A percentile compares a stretch with the other conserved stretches of the same genome.
These are phyloP conservation scores for Chymomyza procnemis DNA, from an alignment of 2,888 invertebrate genomes.

Conservation along the genomic window DNA sequence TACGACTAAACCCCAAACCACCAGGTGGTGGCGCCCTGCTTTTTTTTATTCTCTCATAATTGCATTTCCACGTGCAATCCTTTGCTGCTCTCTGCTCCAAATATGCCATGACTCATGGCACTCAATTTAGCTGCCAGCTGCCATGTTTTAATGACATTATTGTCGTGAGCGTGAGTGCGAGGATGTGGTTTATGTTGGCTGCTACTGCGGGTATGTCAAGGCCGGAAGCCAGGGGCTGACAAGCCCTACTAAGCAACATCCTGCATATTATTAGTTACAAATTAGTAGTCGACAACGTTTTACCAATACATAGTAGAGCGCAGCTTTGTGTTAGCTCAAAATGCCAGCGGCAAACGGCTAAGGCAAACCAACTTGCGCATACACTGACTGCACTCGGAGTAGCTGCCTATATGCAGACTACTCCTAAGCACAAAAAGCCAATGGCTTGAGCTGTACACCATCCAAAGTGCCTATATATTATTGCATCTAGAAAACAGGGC, in stretches of 20 bases:
- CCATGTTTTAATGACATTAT: not conserved
- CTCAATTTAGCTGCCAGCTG: not conserved
- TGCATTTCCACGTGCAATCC: conserved; percentile 54
- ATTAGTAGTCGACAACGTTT: conserved; percentile 44
- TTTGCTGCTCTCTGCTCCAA: conserved; percentile 5
- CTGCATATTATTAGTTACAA: conserved; percentile 70
- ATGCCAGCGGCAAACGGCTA: not conserved
- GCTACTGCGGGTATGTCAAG: not conserved
- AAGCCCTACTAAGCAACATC: conserved; percentile 56
- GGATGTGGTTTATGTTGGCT: too few relatives aligned
- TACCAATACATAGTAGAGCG: not conserved
- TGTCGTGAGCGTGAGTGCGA: not conserved
- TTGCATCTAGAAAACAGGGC: too few relatives aligned
- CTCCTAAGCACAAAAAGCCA: too few relatives aligned
- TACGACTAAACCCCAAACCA: not conserved
- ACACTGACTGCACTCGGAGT: too few relatives aligned
- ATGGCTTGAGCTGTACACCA: too few relatives aligned
- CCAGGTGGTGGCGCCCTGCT: too few relatives aligned
- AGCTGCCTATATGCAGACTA: too few relatives aligned
- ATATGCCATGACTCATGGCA: not conserved
- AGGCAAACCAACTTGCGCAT: not conserved
- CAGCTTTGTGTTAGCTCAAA: not conserved
- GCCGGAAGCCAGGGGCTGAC: not conserved
- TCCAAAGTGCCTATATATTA: too few relatives aligned
- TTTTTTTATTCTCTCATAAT: conserved; percentile 59